Conservation (phyloP, 2,888 invertebrate species). For the Tetranychus truncatus region DNA sequence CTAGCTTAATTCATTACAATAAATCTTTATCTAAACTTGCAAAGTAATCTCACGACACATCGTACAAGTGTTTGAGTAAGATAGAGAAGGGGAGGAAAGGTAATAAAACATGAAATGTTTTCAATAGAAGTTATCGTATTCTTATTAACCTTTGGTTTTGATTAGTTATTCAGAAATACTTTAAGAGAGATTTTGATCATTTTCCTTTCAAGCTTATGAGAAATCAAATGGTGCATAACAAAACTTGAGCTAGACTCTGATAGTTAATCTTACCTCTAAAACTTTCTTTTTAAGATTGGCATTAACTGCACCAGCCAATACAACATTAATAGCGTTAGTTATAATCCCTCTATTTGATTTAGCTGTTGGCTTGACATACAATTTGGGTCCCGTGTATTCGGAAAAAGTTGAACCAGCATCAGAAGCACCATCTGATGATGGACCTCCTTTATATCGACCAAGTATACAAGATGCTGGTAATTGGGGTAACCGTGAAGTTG, state of each 20-base stretch:
- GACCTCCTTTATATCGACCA: slow-evolving; percentile 22
- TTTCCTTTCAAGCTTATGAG: not conserved
- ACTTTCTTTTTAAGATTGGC: slow-evolving; percentile 78
- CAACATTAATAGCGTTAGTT: slow-evolving; percentile 92
- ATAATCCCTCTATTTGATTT: slow-evolving; percentile 72
- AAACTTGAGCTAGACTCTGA: not conserved
- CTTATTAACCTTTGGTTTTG: too few species aligned
- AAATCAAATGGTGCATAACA: not conserved
- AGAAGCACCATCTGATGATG: slow-evolving; percentile 26
- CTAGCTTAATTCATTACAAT: too few species aligned
- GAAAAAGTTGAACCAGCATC: slow-evolving; percentile 25
- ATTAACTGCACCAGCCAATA: slow-evolving; percentile 93
- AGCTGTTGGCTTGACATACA: slow-evolving; percentile 90
- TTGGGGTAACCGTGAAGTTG: slow-evolving; percentile 19
- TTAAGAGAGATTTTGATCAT: not conserved
- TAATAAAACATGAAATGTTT: too few species aligned
- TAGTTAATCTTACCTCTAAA: slow-evolving; percentile 43
- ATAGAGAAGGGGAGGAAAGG: too few species aligned
- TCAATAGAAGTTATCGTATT: too few species aligned
- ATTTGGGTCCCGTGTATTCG: slow-evolving; percentile 51
- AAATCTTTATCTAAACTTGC: too few species aligned
- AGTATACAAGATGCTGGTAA: slow-evolving; percentile 19
- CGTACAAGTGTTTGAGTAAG: too few species aligned
- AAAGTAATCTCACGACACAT: too few species aligned
- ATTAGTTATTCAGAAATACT: too few species aligned